Conservation (phyloP, 2,797 vertebrate genomes). For the Melanotaenia trifasciata region DNA sequence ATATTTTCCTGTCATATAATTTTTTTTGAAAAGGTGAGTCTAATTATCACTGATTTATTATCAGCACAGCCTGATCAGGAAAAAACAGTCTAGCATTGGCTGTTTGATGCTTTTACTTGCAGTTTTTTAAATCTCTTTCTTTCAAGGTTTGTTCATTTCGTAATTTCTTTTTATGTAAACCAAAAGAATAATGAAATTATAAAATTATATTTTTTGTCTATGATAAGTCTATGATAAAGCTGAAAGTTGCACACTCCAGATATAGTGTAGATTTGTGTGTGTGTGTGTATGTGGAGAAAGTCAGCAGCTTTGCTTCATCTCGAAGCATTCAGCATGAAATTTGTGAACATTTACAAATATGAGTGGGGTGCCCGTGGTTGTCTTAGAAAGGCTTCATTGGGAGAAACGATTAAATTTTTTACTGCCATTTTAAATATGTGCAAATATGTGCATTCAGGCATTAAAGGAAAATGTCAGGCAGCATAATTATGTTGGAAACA, state of each 20-base stretch:
- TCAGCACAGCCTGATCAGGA: slow-evolving; percentile 2
- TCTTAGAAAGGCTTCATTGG: slow-evolving; percentile 21
- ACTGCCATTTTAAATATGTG: slow-evolving; percentile 35
- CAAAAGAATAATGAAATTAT: slow-evolving; percentile 9
- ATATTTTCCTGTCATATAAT: neutral
- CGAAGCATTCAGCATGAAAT: slow-evolving; percentile 22
- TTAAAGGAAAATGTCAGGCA: slow-evolving; percentile 38
- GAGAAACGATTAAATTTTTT: slow-evolving; percentile 28
- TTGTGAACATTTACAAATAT: slow-evolving; percentile 48
- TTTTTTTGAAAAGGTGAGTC: slow-evolving; percentile 20
- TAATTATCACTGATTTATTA: slow-evolving; percentile 36
- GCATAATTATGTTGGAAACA: slow-evolving; percentile 24
- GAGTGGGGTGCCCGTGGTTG: slow-evolving; percentile 30
- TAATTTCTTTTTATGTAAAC: slow-evolving; percentile 20
- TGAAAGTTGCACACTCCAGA: slow-evolving; percentile 22
- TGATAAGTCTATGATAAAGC: slow-evolving; percentile 15
- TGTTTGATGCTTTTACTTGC: neutral
- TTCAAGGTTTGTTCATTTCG: neutral
- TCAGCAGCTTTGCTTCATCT: slow-evolving; percentile 17
- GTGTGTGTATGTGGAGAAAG: slow-evolving; percentile 5
- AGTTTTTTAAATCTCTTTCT: neutral
- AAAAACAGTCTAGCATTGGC: neutral
- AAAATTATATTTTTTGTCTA: slow-evolving; percentile 21
- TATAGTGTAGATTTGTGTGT: slow-evolving; percentile 4
- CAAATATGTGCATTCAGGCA: slow-evolving; percentile 17